phyloP scores from a whole-genome alignment of 1,140 invertebrate species.

The Ooceraea biroi region DNA sequence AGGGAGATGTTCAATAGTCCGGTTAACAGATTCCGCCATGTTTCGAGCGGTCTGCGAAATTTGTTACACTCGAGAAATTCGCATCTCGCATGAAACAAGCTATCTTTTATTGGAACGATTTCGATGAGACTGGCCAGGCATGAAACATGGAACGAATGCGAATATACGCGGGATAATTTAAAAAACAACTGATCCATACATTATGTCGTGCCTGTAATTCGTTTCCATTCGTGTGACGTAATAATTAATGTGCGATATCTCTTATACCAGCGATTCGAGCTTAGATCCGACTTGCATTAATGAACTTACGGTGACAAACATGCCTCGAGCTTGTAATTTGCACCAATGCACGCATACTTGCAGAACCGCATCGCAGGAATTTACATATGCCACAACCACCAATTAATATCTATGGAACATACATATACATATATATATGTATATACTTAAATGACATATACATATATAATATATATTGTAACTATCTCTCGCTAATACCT shows the following conservation, averaged over 20 bases:
- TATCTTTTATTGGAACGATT: neutral
- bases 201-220: neutral
- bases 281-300: slow-evolving; percentile 36
- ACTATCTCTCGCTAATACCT: slow-evolving; percentile 20
- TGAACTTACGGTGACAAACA: slow-evolving; percentile 31
- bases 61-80: slow-evolving; percentile 51
- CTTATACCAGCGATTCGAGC: slow-evolving; percentile 6
- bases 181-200: neutral
- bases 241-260: neutral
- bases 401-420: slow-evolving; percentile 50
- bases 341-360: slow-evolving; percentile 58
- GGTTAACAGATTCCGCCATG: slow-evolving; percentile 22
- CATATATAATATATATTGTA: too few species aligned
- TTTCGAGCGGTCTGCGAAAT: slow-evolving; percentile 28
- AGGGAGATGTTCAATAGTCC: neutral
- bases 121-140: neutral
- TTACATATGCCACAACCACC: slow-evolving; percentile 56
- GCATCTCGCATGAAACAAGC: neutral
- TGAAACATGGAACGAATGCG: neutral
- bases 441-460: too few species aligned
- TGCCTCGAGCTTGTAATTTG: slow-evolving; percentile 53
- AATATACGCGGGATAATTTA: slow-evolving; percentile 10
- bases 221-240: neutral
- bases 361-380: slow-evolving; percentile 37
- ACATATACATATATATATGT: neutral